Evolutionary conservation across 2,888 invertebrate genomes (phyloP), one percentile per base, ranked within the genome.

Genomic region (Heliconius ethilla): DNA sequence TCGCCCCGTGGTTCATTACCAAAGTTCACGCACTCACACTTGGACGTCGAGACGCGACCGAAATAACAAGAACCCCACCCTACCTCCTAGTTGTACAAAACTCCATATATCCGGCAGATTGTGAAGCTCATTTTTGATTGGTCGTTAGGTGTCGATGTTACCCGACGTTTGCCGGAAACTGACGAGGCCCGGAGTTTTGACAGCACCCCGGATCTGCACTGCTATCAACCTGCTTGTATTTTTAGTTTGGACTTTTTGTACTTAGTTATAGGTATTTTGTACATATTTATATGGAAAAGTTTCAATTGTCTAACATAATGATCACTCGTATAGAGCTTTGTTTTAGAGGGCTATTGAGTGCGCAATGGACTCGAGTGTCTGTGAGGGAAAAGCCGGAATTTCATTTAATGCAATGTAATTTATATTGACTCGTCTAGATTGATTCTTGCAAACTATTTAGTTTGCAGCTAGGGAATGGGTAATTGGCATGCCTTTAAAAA

Each of bases 21-120:
- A 94, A 94, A 93, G 94, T 94, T 94, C 94, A 94, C 91, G 92
- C 91, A 91, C 92, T 89, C 86, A 87, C 90, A 90, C 91, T 91
- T 91, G 88, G 84, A 85, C 9, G 25, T 3, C 29, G 63, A 63
- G 74, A 74, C 63, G 45, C 55, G 65, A 79, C 89, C 87, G 85
- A 70, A 70, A 75, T 79, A 82, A 18, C 27, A 67, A 83, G 90
- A 89, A 80, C 91, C 86, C 83, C 86, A 83, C 80, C 85, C 81
- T 83, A 82, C 84, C 81, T 82, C 77, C 82, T 79, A 75, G 75
- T 79, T 79, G 66, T 76, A 76, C 40, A 70, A 25, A 77, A 76
- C 63, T 51, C 67, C 79, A 79, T 81, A 70, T 69, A 29, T 29
- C 59, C 63, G 80, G 81, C 82, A 82, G 72, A 69, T 40, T 76